These are phyloP conservation scores for Sarotherodon lohbergeri DNA, from an alignment of 2,113 vertebrate genomes.

Conservation along the genomic window DNA sequence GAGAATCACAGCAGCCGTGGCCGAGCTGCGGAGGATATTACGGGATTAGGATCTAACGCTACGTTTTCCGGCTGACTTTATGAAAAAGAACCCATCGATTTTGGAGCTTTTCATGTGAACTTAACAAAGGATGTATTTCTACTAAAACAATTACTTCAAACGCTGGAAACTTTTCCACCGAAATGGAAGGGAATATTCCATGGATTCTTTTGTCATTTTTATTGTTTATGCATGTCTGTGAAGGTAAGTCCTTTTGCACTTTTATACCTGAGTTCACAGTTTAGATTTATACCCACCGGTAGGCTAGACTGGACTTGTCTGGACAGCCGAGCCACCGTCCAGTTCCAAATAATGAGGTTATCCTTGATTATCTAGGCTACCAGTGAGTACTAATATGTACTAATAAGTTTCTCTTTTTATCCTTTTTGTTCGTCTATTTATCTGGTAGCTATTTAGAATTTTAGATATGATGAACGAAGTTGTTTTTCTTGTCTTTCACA, in stretches of 20 bases:
- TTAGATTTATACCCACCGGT: background rate
- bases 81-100: constrained; percentile 44
- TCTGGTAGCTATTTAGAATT: background rate
- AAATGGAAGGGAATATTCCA: constrained; percentile 78
- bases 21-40: constrained; percentile 68
- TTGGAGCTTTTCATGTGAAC: constrained; percentile 61
- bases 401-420: background rate
- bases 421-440: background rate
- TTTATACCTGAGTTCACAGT: background rate
- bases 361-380: background rate
- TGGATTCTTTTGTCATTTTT: constrained; percentile 75
- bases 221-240: constrained; percentile 55
- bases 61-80: constrained; percentile 50
- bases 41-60: constrained; percentile 57
- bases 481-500: background rate
- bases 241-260: constrained; percentile 56
- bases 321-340: background rate
- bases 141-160: constrained; percentile 60
- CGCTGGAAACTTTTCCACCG: constrained; percentile 70
- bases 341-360: background rate
- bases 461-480: background rate
- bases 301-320: constrained; percentile 6
- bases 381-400: background rate
- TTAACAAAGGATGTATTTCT: constrained; percentile 78
- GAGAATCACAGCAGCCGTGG: constrained; percentile 67